These are phyloP conservation scores for Spizella passerina DNA, from an alignment of 2,797 vertebrate genomes.

Conservation along the genomic window DNA sequence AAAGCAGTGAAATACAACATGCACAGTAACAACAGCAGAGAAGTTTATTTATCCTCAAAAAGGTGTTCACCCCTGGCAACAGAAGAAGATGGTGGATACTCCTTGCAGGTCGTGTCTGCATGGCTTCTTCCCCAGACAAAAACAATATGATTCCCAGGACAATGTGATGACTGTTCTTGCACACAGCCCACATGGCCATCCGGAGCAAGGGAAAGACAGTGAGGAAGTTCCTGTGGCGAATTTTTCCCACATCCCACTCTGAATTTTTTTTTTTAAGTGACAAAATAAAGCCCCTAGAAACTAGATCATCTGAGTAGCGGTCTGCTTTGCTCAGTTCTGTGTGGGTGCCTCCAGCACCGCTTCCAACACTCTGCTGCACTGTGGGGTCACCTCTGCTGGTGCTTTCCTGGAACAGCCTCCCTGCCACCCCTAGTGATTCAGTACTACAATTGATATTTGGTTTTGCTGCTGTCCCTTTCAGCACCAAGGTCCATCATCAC, in stretches of 20 bases:
- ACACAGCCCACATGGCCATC: too few relatives aligned
- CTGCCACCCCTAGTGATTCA: background rate
- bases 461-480: background rate
- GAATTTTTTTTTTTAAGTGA: background rate
- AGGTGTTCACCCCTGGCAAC: background rate
- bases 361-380: background rate
- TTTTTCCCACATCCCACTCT: background rate
- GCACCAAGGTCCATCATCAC: background rate
- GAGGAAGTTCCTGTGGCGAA: accelerated
- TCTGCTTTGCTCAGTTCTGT: background rate
- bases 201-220: background rate
- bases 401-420: background rate
- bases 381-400: accelerated
- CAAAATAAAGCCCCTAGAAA: background rate
- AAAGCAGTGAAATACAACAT: background rate
- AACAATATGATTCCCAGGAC: background rate
- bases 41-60: background rate
- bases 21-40: background rate
- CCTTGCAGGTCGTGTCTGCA: accelerated
- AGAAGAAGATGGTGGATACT: background rate
- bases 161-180: background rate
- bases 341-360: accelerated
- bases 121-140: background rate
- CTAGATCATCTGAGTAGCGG: background rate
- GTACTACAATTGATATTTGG: background rate